A percentile compares a stretch with the other conserved stretches of the same genome.
These are phyloP conservation scores for Pseudomyrmex concolor DNA, from an alignment of 1,140 invertebrate species.

Conservation along the genomic window DNA sequence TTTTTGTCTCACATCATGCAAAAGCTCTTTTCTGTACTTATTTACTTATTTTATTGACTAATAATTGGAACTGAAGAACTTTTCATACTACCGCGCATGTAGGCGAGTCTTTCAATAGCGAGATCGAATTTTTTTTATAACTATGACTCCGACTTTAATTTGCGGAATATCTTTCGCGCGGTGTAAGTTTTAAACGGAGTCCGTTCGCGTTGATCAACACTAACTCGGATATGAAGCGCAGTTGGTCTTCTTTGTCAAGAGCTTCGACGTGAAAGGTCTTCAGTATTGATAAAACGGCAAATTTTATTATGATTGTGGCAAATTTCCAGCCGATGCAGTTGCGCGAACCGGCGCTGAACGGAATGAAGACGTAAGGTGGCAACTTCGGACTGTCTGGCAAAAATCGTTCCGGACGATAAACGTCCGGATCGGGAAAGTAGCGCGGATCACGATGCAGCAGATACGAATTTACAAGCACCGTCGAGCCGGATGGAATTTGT, in stretches of 20 bases:
- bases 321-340: slow-evolving; percentile 85
- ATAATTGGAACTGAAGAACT: too few relatives aligned
- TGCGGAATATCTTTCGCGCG: slow-evolving; percentile 42
- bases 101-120: too few relatives aligned
- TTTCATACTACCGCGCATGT: too few relatives aligned
- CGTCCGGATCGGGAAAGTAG: slow-evolving; percentile 87
- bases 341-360: slow-evolving; percentile 87
- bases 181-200: slow-evolving; percentile 74
- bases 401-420: slow-evolving; percentile 88
- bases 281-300: slow-evolving; percentile 85
- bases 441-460: slow-evolving; percentile 86
- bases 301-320: slow-evolving; percentile 87
- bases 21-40: too few relatives aligned
- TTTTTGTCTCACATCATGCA: too few relatives aligned
- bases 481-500: slow-evolving; percentile 77
- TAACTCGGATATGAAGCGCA: slow-evolving; percentile 74
- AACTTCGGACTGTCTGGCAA: slow-evolving; percentile 81
- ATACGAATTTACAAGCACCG: slow-evolving; percentile 78
- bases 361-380: slow-evolving; percentile 85
- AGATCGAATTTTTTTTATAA: too few relatives aligned
- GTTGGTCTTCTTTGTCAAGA: slow-evolving; percentile 72
- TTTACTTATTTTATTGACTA: too few relatives aligned
- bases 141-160: too few relatives aligned
- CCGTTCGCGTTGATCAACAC: slow-evolving; percentile 77
- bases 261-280: slow-evolving; percentile 84